Evolutionary conservation across 2,797 vertebrate species (phyloP), one percentile per base, ranked within the genome.

Genomic region (Anisognathus igniventris): DNA sequence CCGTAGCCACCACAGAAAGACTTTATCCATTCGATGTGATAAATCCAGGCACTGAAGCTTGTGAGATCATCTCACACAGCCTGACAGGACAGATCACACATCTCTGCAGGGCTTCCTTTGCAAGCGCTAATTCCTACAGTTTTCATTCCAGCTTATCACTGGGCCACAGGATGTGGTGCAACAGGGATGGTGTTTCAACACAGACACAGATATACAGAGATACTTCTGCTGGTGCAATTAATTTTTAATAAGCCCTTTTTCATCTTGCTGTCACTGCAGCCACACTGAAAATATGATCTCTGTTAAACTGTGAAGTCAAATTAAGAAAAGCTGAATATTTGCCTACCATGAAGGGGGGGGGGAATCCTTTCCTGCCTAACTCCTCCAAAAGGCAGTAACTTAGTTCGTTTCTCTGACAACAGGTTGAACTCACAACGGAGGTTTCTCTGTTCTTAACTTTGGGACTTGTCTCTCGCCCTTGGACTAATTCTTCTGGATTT

Each of bases 401-500:
- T 51, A 20, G 17, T 40, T 44, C 25, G 9, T 40, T 48, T 50
- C 28, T 45, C 64, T 48, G 47, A 12, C 62, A 68, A 45, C 24
- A 75, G 58, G 72, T 70, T 90, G 40, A 88, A 65, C 45, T 78
- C 61, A 47, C 39, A 75, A 28, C 25, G 33, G 35, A 71, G 33
- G 30, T 82, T 76, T 57, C 58, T 64, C 66, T 39, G 72, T 48
- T 85, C 45, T 60, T 92, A 93, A 73, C 73, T 92, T 94, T 78
- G 81, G 44, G 51, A 53, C 61, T 86, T 73, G 73, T 53, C 76
- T 91, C 33, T 40, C 81, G 90, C 71, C 57, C 85, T 78, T 79
- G 86, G 81, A 91, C 76, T 93, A 95, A 95, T 82, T 66, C 85
- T 95, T 71, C 54, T 74, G 87, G 84, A 80, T 83, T 66, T 92